These are phyloP conservation scores for Murina feae DNA, from an alignment of 2,113 vertebrate species.

Conservation along the genomic window DNA sequence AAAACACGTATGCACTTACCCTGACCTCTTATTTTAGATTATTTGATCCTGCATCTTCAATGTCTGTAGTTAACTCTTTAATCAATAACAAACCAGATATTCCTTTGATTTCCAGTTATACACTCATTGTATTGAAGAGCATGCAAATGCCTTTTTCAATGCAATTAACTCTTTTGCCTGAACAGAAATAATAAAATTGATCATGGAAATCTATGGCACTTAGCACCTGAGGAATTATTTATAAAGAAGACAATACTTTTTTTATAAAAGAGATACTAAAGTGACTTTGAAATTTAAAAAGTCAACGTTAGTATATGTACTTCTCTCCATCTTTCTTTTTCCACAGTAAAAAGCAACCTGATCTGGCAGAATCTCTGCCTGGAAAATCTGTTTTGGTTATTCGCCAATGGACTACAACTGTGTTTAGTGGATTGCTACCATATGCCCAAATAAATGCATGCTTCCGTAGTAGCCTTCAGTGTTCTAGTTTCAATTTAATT, in stretches of 20 bases:
- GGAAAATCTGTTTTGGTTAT: constrained; percentile 47
- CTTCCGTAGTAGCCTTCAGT: constrained; percentile 52
- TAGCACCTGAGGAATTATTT: background rate
- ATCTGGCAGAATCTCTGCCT: constrained; percentile 28
- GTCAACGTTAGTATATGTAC: background rate
- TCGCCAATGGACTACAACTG: constrained; percentile 24
- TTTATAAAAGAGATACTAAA: background rate
- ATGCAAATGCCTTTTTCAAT: background rate
- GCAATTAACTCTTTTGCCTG: constrained; percentile 7
- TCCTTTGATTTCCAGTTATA: background rate
- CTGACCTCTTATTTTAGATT: background rate
- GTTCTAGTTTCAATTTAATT: constrained; percentile 1
- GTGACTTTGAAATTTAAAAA: background rate
- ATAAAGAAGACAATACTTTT: background rate
- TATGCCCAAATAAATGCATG: constrained; percentile 20
- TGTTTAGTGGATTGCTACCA: constrained; percentile 62
- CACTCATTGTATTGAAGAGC: background rate
- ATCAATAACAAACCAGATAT: constrained; percentile 34
- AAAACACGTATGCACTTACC: background rate
- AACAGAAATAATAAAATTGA: background rate
- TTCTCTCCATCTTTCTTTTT: constrained; percentile 9
- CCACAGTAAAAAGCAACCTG: background rate
- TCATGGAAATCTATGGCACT: background rate
- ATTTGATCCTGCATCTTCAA: background rate
- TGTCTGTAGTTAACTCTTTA: background rate